phyloP scores from a whole-genome alignment of 1,140 invertebrate genomes.

The Maconellicoccus hirsutus region DNA sequence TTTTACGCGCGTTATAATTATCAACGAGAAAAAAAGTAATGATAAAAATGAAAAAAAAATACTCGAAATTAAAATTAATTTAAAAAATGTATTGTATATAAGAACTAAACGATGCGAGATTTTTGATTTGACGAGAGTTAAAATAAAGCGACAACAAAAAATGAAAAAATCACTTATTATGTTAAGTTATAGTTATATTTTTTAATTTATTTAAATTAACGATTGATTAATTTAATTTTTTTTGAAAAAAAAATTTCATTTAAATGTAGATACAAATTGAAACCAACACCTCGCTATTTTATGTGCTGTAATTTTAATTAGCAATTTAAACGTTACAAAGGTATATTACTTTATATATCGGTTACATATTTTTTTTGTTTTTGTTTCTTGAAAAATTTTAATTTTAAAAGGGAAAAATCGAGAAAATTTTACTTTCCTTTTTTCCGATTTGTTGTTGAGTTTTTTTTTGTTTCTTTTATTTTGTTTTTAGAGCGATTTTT shows the following conservation, averaged over 20 bases:
- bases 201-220: slow-evolving; percentile 14
- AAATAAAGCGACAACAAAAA: too few relatives aligned
- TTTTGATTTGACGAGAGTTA: not conserved
- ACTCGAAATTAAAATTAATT: not conserved
- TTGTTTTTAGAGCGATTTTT: not conserved
- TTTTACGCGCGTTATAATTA: slow-evolving; percentile 10
- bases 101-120: not conserved
- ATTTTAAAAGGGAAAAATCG: slow-evolving; percentile 1
- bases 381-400: not conserved
- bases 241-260: not conserved
- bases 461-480: not conserved
- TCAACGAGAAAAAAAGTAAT: not conserved
- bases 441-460: slow-evolving; percentile 15
- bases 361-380: slow-evolving; percentile 13
- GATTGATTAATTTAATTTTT: slow-evolving; percentile 14
- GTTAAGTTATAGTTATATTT: slow-evolving; percentile 6
- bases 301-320: slow-evolving; percentile 22
- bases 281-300: slow-evolving; percentile 20
- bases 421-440: not conserved
- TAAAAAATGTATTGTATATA: slow-evolving; percentile 5
- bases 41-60: not conserved
- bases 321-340: slow-evolving; percentile 18
- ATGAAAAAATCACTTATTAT: not conserved
- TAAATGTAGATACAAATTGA: slow-evolving; percentile 20
- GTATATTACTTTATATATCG: slow-evolving; percentile 6